Evolutionary conservation across 1,140 invertebrate species (phyloP), one percentile per base, ranked within the genome.

Genomic region (Whitmania pigra): DNA sequence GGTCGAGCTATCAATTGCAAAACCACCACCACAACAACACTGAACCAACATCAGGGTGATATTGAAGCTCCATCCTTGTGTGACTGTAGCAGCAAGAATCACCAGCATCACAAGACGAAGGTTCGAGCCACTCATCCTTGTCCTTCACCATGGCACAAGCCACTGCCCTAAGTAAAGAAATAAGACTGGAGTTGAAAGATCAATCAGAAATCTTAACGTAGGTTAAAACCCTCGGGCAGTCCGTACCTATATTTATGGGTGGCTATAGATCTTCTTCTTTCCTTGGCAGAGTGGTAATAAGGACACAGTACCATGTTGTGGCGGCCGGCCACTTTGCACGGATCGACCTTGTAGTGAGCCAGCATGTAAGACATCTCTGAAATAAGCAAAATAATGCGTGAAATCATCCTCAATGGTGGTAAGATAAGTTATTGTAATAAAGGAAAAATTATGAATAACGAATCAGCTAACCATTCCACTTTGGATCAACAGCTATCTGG

Each of bases 61-160:
- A 99, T 84, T 99, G 95, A 82, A 98, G 95, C 82, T 99, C 95
- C 15, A 94, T 98, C 76, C 95, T 87, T n/a, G 94, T 97, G 80
- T 98, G 95, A 85, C 94, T 98, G 83, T 97, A 98, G 17, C 90
- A 88, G 82, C 95, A 99, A 54, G 87, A 85, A 81, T 98, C 95
- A 5, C 92, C 92, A 75, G 88, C 89, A 78, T 97, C 94, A 85
- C 95, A 99, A 79, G 93, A 92, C 53, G 88, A 88, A 0, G 94
- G 94, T 81, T 98, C 94, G 29, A 93, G 92, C 95, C 95, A 99
- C 85, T 98, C 95, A 83, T 99, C 94, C 11, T 92, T 93, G 82
- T 96, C 93, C 84, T 97, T 98, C 0, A 97, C 95, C 85, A 93
- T 96, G 15, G 95, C 94, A 82, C 95, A 98, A 2, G 94, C 94